Conservation (phyloP, 2,113 vertebrate genomes). For the Channa argus region DNA sequence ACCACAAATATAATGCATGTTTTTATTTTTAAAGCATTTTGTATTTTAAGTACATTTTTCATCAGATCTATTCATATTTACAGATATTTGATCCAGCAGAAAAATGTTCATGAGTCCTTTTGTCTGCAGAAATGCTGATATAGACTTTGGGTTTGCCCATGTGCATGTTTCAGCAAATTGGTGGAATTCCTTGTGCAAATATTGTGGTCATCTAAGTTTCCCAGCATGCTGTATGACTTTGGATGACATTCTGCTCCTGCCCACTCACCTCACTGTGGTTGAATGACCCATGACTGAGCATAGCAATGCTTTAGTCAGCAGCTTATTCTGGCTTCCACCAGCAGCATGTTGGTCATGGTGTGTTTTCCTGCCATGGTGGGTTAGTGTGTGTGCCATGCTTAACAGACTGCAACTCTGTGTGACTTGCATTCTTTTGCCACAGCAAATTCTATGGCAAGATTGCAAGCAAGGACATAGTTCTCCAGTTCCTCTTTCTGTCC, state of each 20-base stretch:
- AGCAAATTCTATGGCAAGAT: constrained; percentile 29
- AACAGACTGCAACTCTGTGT: constrained; percentile 74
- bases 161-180: constrained; percentile 29
- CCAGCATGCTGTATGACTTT: constrained; percentile 70
- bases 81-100: neutral
- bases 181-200: constrained; percentile 44
- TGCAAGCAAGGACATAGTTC: constrained; percentile 33
- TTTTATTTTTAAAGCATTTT: no score
- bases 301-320: constrained; percentile 69
- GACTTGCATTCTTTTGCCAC: constrained; percentile 55
- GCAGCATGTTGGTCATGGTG: constrained; percentile 65
- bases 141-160: constrained; percentile 4
- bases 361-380: constrained; percentile 62
- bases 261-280: constrained; percentile 63
- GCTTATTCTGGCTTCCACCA: constrained; percentile 65
- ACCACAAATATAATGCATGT: no score
- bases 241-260: constrained; percentile 65
- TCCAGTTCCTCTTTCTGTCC: neutral
- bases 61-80: no score
- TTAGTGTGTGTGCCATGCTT: constrained; percentile 62
- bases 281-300: constrained; percentile 46
- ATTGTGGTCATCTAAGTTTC: constrained; percentile 50
- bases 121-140: constrained; percentile 24
- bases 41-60: no score
- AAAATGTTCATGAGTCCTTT: constrained; percentile 17